Evolutionary conservation across 1,140 invertebrate genomes (phyloP).

Genomic region (Palaemon carinicauda): DNA sequence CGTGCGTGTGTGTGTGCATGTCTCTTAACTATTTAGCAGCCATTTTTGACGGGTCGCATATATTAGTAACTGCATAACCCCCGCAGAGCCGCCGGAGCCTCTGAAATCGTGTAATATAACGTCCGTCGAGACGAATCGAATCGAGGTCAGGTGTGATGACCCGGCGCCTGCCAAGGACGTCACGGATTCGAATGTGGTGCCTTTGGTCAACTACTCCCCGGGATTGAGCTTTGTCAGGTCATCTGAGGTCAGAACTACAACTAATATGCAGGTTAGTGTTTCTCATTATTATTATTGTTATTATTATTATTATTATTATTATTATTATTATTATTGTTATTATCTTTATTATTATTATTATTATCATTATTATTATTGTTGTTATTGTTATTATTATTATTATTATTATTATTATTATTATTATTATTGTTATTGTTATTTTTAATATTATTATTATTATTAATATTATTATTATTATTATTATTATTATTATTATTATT

Average conservation of each 20-base stretch:
- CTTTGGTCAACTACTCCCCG: slow-evolving; percentile 28
- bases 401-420: neutral
- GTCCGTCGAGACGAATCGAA: neutral
- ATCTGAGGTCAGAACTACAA: slow-evolving; percentile 35
- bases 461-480: too few relatives aligned
- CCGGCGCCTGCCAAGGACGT: neutral
- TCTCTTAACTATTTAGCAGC: too few relatives aligned
- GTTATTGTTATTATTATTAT: neutral
- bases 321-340: neutral
- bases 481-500: too few relatives aligned
- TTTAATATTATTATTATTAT: too few relatives aligned
- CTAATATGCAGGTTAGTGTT: slow-evolving; percentile 40
- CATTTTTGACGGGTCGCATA: too few relatives aligned
- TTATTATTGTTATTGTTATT: too few relatives aligned
- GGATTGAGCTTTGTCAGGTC: slow-evolving; percentile 56
- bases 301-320: neutral
- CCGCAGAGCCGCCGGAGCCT: slow-evolving; percentile 48
- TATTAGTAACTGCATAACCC: too few relatives aligned
- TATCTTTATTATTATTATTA: neutral
- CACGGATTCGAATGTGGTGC: slow-evolving; percentile 13
- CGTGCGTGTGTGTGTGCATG: too few relatives aligned
- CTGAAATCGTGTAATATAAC: slow-evolving; percentile 45
- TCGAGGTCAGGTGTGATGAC: slow-evolving; percentile 44
- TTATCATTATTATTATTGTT: neutral
- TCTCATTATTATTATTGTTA: neutral